A percentile compares a stretch with the other conserved stretches of the same genome.
These are phyloP conservation scores for Ceratotherium simum DNA, from an alignment of 2,113 vertebrate species.

Conservation along the genomic window DNA sequence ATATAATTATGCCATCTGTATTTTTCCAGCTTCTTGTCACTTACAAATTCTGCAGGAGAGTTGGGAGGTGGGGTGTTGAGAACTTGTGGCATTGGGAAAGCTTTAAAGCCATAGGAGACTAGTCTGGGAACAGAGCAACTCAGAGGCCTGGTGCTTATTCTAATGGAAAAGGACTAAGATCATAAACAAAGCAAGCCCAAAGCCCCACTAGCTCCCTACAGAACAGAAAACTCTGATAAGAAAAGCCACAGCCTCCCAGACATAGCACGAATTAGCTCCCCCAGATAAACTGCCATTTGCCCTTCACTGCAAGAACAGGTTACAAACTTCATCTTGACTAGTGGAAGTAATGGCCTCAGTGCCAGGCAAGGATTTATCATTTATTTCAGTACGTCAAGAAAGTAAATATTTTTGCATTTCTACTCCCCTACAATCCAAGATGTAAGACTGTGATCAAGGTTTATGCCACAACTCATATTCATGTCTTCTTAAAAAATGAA, in stretches of 20 bases:
- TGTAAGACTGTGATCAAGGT: conserved; percentile 37
- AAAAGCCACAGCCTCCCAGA: conserved; percentile 49
- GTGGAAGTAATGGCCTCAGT: conserved; percentile 59
- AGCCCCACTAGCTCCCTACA: conserved; percentile 71
- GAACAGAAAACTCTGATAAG: conserved; percentile 75
- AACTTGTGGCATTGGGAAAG: conserved; percentile 81
- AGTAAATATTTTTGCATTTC: conserved; percentile 63
- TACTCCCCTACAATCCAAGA: neutral
- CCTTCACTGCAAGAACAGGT: conserved; percentile 41
- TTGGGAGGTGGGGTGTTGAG: conserved; percentile 82
- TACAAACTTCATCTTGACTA: conserved; percentile 67
- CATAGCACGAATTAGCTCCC: conserved; percentile 65
- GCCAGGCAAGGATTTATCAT: conserved; percentile 12
- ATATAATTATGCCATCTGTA: conserved; percentile 91
- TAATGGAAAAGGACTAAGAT: conserved; percentile 80
- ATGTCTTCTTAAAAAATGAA: conserved; percentile 41
- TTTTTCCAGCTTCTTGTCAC: conserved; percentile 88
- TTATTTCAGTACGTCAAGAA: conserved; percentile 54
- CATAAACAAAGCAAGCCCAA: conserved; percentile 80
- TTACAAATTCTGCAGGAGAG: conserved; percentile 85
- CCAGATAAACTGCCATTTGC: conserved; percentile 65
- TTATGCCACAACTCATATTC: conserved; percentile 5
- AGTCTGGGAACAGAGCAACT: conserved; percentile 79
- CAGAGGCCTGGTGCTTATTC: conserved; percentile 73
- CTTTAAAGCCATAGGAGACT: conserved; percentile 74